Base-by-base conservation (phyloP, 2,113 vertebrate species). In the Anser cygnoides region DNA sequence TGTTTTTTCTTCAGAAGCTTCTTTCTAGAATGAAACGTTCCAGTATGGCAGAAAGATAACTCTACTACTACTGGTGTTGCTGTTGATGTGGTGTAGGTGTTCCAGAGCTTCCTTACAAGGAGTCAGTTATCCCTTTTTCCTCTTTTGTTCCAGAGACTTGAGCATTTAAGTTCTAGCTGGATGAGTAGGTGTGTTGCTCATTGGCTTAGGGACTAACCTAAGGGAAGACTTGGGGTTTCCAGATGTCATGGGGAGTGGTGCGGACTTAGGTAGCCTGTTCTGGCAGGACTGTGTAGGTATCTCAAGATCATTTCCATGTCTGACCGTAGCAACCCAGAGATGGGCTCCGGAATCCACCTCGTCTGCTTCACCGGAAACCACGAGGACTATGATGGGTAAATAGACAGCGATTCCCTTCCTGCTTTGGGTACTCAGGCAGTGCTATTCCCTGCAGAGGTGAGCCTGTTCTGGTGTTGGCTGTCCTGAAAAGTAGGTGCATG, bases 301-400 rank as follows among this genome's bases (percentile, higher is more conserved):
- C 50, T 92, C 35, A 96, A 54, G 83, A 74, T 11, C 11, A 4
- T 90, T 88, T 93, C 77, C 33, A 1, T 93, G 63, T 95, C 87
- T 93, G 88, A 93, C 22, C 0, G 0, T 4, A 95, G 96, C 87
- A 13, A 80, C 19, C 6, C 1, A n/a, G 84, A 81, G 68, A 66
- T 23, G 41, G 10, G 76, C 19, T 19, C 76, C 39, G 87, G 81
- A 87, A 43, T 6, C 6, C 7, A 66, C 59, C 29, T 66, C 28
- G 0, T 7, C 89, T 62, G 44, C 93, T 62, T 66, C 94, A 29
- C 13, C 1, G 35, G 54, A 63, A 75, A 55, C 78, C 66, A 90
- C 71, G 5, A 84, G 66, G 83, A 81, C 39, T 37, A 22, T 25
- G 68, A 94, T 2, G 82, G 96, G 92, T 96, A 95, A 94, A 89